Evolutionary conservation across 2,797 vertebrate genomes (phyloP).

Genomic region (Craterocephalus amniculus): DNA sequence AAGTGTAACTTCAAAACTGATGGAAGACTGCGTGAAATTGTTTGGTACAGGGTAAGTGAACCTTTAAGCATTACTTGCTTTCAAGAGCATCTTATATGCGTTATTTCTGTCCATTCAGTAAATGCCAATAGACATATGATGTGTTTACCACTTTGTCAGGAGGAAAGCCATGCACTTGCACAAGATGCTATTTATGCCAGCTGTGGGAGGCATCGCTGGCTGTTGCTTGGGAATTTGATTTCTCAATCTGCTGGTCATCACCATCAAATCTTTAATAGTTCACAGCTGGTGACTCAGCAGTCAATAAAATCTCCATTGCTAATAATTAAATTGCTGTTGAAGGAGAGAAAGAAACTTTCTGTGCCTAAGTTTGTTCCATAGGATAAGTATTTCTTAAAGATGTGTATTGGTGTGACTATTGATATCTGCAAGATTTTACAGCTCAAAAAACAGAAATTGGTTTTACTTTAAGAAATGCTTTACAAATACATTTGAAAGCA

Average conservation of each 20-base stretch:
- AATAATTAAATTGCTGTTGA: slow-evolving; percentile 65
- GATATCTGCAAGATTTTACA: slow-evolving; percentile 20
- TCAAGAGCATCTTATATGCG: background rate
- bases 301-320: slow-evolving; percentile 71
- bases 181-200: slow-evolving; percentile 54
- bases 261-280: slow-evolving; percentile 73
- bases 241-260: slow-evolving; percentile 74
- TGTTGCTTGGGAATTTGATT: slow-evolving; percentile 62
- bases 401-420: slow-evolving; percentile 22
- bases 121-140: slow-evolving; percentile 20
- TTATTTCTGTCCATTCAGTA: slow-evolving; percentile 21
- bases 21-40: slow-evolving; percentile 95
- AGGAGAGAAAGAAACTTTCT: slow-evolving; percentile 23
- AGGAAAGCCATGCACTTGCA: slow-evolving; percentile 20
- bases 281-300: slow-evolving; percentile 78
- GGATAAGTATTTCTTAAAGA: slow-evolving; percentile 33
- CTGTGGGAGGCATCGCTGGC: slow-evolving; percentile 57
- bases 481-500: slow-evolving; percentile 32
- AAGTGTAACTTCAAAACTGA: slow-evolving; percentile 99
- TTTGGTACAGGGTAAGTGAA: slow-evolving; percentile 97
- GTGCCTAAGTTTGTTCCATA: slow-evolving; percentile 29
- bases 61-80: slow-evolving; percentile 19
- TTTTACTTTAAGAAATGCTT: slow-evolving; percentile 34
- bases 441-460: slow-evolving; percentile 24
- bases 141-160: slow-evolving; percentile 26